Percentiles rank a stretch among this genome's conserved stretches.
Evolutionary conservation across 2,797 vertebrate genomes (phyloP).

Genomic region (Parambassis ranga): DNA sequence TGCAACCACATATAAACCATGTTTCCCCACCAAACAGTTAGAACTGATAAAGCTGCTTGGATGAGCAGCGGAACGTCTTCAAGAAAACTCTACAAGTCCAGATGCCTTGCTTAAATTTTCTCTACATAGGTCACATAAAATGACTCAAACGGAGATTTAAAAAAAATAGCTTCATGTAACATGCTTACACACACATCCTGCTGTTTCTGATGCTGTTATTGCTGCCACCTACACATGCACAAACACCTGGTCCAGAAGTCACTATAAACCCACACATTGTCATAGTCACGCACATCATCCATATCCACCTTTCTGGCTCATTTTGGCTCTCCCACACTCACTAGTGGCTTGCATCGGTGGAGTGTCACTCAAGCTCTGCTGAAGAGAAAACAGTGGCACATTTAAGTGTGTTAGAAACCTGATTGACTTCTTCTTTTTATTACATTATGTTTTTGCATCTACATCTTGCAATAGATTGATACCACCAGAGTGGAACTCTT

Average conservation of each 20-base stretch:
- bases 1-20: too few species aligned
- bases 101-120: too few species aligned
- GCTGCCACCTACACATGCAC: constrained; percentile 36
- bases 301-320: constrained; percentile 21
- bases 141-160: too few species aligned
- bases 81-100: too few species aligned
- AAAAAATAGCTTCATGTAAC: not conserved
- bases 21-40: too few species aligned
- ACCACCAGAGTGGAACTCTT: too few species aligned
- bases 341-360: constrained; percentile 11
- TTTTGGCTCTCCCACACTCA: constrained; percentile 15
- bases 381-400: not conserved
- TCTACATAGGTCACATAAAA: too few species aligned
- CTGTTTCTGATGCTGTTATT: constrained; percentile 27
- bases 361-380: not conserved
- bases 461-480: too few species aligned
- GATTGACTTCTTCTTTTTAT: not conserved
- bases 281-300: constrained; percentile 42
- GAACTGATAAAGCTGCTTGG: too few species aligned
- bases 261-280: constrained; percentile 47
- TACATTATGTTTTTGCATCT: not conserved
- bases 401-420: not conserved
- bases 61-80: too few species aligned
- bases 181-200: constrained; percentile 5
- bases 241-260: constrained; percentile 43